Evolutionary conservation across 1,140 invertebrate species (phyloP), one percentile per base, ranked within the genome.

Genomic region (Anastatus disparis): DNA sequence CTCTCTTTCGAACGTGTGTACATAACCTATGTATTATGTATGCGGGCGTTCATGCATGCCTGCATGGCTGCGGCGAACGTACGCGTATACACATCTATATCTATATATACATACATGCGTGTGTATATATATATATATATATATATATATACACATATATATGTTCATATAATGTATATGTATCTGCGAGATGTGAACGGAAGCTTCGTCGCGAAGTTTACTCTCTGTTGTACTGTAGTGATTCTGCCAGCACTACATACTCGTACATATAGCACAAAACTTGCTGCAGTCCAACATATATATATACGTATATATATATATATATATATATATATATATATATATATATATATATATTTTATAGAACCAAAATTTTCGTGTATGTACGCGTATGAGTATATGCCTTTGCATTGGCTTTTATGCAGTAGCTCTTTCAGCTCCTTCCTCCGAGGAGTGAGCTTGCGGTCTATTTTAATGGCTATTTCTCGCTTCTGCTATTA

Each of bases 1-100:
- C n/a, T 48, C 52, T 48, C 26, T 58, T 46, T 12, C 10, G 46
- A 1, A 50, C 26, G 12, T 26, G 15, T 38, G n/a, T n/a, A n/a
- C n/a, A n/a, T n/a, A n/a, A n/a, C n/a, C n/a, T 61, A 70, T 62
- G 53, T 56, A 76, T 76, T 75, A 73, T 68, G 72, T 72, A 75
- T 75, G 70, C 71, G 67, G 66, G 38, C 67, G n/a, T n/a, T 70
- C 68, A 53, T 53, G 56, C 70, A 27, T 53, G 13, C 6, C 20
- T 50, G 38, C 8, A 10, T 15, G 7, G 26, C 55, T 58, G 17
- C 65, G 67, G 72, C 48, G 71, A 74, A 70, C 74, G 31, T 74
- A 70, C 72, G 71, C n/a, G 72, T 66, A 75, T 12, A 12, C 1
- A 58, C 35, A 15, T 22, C 13, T 8, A 22, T 38, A 20, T 50